Conservation (phyloP, 2,888 invertebrate genomes). For the Cloeon dipterum region DNA sequence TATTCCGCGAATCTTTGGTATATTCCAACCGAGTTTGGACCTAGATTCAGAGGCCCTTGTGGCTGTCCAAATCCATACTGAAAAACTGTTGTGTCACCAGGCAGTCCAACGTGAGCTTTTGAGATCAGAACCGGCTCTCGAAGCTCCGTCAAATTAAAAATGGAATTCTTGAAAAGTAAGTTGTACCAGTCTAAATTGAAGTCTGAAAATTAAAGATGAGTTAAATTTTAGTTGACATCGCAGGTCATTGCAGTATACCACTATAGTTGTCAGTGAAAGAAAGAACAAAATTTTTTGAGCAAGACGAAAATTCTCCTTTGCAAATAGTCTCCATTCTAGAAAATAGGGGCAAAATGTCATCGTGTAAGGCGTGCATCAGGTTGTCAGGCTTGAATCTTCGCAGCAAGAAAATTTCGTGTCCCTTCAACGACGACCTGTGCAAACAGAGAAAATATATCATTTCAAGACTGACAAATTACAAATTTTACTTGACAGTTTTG, state of each 20-base stretch:
- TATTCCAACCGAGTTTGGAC: neutral
- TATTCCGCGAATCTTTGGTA: constrained; percentile 10
- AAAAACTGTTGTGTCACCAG: constrained; percentile 19
- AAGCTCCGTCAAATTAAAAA: constrained; percentile 10
- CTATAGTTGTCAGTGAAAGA: neutral
- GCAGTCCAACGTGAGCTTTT: constrained; percentile 17
- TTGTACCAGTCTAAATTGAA: constrained; percentile 13
- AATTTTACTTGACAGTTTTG: neutral
- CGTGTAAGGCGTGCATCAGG: constrained; percentile 27
- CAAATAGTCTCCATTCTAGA: constrained; percentile 15
- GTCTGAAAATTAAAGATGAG: neutral
- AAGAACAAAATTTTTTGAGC: no score
- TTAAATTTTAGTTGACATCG: neutral
- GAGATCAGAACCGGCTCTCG: constrained; percentile 16
- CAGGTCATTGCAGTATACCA: neutral
- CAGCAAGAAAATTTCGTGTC: constrained; percentile 12
- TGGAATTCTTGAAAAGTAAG: constrained; percentile 12
- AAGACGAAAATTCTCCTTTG: constrained; percentile 9
- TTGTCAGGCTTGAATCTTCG: constrained; percentile 24
- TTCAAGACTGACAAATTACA: no score
- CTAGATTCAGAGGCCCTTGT: constrained; percentile 16
- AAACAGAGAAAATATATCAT: neutral
- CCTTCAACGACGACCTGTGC: constrained; percentile 1
- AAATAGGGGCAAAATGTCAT: constrained; percentile 22
- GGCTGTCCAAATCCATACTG: constrained; percentile 22